Conservation (phyloP, 2,113 vertebrate genomes). For the Holacanthus passer region DNA sequence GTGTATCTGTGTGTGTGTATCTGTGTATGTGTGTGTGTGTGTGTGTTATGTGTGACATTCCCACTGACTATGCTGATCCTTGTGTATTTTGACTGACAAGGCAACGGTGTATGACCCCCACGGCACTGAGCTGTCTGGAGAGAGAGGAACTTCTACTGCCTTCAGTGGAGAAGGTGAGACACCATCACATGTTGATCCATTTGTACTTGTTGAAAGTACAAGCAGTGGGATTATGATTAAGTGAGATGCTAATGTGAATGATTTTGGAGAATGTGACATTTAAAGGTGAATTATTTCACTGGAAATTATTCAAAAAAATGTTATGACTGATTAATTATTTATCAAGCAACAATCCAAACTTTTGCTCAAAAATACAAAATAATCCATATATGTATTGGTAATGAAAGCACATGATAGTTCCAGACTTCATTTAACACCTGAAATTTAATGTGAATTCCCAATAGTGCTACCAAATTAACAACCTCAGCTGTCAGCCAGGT, state of each 20-base stretch:
- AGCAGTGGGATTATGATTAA: not conserved
- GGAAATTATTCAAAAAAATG: not conserved
- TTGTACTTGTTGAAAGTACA: not conserved
- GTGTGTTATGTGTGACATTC: not conserved
- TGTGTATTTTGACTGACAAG: slow-evolving; percentile 77
- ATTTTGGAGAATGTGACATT: not conserved
- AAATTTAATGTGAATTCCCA: too few species aligned
- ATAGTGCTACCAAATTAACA: not conserved
- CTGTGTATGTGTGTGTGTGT: slow-evolving; percentile 59
- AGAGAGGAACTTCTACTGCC: slow-evolving; percentile 91
- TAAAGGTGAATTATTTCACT: not conserved
- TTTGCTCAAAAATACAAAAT: not conserved
- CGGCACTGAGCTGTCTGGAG: slow-evolving; percentile 88
- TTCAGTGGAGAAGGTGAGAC: slow-evolving; percentile 89
- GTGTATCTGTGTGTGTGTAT: slow-evolving; percentile 4
- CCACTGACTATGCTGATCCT: slow-evolving; percentile 5
- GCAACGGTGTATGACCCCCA: slow-evolving; percentile 91
- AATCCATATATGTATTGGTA: not conserved
- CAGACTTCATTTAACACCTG: not conserved
- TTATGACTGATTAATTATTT: not conserved
- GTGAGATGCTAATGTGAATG: not conserved
- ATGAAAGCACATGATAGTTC: not conserved
- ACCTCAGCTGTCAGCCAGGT: too few species aligned
- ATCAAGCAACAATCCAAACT: too few species aligned
- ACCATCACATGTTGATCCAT: not conserved